Evolutionary conservation across 1,140 invertebrate species (phyloP).

Genomic region (Neodiprion virginianus): DNA sequence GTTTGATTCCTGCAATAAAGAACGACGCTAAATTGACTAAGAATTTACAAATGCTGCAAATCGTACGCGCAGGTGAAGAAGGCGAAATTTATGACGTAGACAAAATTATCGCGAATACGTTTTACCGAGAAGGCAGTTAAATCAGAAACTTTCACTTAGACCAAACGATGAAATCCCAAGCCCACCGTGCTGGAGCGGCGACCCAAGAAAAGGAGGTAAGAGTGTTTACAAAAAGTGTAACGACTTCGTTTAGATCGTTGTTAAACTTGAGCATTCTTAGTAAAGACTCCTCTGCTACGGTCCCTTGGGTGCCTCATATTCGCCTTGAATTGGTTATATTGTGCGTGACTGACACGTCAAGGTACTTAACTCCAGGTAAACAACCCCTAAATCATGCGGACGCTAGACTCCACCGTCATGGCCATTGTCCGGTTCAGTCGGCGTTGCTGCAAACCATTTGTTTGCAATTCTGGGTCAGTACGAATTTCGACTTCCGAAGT

Average conservation of each 20-base stretch:
- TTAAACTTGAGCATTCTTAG: neutral
- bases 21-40: too few relatives aligned
- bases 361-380: slow-evolving; percentile 46
- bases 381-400: slow-evolving; percentile 43
- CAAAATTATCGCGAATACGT: too few relatives aligned
- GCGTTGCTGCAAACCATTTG: slow-evolving; percentile 8
- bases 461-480: slow-evolving; percentile 14
- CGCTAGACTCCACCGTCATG: slow-evolving; percentile 6
- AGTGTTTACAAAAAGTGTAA: slow-evolving; percentile 7
- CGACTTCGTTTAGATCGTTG: slow-evolving; percentile 3
- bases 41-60: too few relatives aligned
- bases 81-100: too few relatives aligned
- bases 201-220: neutral
- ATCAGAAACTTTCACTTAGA: neutral
- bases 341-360: slow-evolving; percentile 34
- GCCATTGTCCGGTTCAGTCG: slow-evolving; percentile 12
- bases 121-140: neutral
- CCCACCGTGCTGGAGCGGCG: neutral
- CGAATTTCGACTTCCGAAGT: slow-evolving; percentile 8
- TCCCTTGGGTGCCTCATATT: neutral
- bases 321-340: neutral
- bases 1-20: too few relatives aligned
- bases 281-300: neutral
- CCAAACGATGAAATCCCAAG: neutral
- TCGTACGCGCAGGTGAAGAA: too few relatives aligned